Conservation (phyloP, 2,797 vertebrate species). For the Lacerta viridis region DNA sequence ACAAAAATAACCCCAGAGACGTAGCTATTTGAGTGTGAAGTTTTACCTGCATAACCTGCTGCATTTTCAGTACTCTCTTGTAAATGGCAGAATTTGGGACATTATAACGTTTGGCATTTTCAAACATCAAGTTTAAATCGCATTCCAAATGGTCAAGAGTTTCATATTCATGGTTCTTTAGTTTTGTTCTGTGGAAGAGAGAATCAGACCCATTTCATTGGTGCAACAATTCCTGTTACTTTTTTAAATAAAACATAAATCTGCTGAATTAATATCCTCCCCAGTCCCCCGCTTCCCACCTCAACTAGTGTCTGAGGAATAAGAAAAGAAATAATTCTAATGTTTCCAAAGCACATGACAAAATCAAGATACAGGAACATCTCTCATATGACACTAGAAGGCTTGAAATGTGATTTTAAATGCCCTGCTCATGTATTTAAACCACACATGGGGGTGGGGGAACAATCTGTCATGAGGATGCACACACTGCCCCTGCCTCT, state of each 20-base stretch:
- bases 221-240: constrained; percentile 1
- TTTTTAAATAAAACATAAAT: constrained; percentile 21
- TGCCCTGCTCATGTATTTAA: not conserved
- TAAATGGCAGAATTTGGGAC: constrained; percentile 97
- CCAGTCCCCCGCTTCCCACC: no score
- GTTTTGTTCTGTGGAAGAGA: constrained; percentile 88
- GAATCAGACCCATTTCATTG: constrained; percentile 28
- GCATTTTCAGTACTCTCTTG: constrained; percentile 95
- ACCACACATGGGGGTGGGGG: not conserved
- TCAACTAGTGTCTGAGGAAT: not conserved
- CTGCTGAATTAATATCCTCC: not conserved
- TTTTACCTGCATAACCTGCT: constrained; percentile 95
- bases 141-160: constrained; percentile 93
- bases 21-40: not conserved
- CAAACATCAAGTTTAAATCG: constrained; percentile 97
- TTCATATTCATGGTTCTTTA: constrained; percentile 96
- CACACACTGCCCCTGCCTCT: not conserved
- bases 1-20: not conserved
- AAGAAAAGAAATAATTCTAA: not conserved
- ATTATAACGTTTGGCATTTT: constrained; percentile 98
- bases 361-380: not conserved
- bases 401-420: not conserved
- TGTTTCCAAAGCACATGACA: not conserved
- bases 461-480: no score
- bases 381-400: not conserved